Base-by-base conservation (phyloP, 2,888 invertebrate genomes). In the Automeris io region DNA sequence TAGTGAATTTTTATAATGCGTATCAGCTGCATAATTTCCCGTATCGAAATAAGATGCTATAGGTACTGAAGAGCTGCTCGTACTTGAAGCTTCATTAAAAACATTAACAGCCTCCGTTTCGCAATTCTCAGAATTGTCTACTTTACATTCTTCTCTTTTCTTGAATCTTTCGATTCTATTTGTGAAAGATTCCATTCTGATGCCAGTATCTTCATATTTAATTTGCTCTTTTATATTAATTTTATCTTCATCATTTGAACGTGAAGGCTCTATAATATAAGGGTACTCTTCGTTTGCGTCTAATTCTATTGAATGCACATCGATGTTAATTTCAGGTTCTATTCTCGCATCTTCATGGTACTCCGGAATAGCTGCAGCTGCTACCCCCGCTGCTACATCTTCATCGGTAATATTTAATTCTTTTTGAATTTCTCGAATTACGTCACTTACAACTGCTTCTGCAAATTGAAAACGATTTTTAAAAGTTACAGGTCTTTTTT, bases 31-130 rank as follows among this genome's bases (percentile, higher is more conserved):
- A 46, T 77, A 85, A 40, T 86, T 85, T 1, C 86, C 85, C 0
- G 85, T 86, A 38, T 86, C 85, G 21, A 85, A 85, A 47, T 85
- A 86, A 1, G 86, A 86, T 3, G 80, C 73, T 50, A 83, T 75
- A 4, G 69, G 64, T 11, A 74, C 57, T 0, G 70, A 63, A 11
- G 74, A 72, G 38, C 63, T 71, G 2, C 50, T 53, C 1, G 57
- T 42, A 8, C 59, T 56, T 2, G 57, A 53, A 5, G 61, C 29
- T 13, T 55, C 26, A 36, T 29, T 21, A 2, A 36, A 2, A 12
- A n/a, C 13, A 13, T 18, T 36, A 4, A 13, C 29, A 3, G 26
- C 29, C n/a, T 29, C 29, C 5, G 21, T n/a, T 18, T 26, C 34
- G 13, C 13, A 22, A 22, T 9, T 35, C 2, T 60, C 59, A 2